A percentile compares a stretch with the other conserved stretches of the same genome.
phyloP scores from a whole-genome alignment of 2,113 vertebrate genomes.

The Pleuronectes platessa region DNA sequence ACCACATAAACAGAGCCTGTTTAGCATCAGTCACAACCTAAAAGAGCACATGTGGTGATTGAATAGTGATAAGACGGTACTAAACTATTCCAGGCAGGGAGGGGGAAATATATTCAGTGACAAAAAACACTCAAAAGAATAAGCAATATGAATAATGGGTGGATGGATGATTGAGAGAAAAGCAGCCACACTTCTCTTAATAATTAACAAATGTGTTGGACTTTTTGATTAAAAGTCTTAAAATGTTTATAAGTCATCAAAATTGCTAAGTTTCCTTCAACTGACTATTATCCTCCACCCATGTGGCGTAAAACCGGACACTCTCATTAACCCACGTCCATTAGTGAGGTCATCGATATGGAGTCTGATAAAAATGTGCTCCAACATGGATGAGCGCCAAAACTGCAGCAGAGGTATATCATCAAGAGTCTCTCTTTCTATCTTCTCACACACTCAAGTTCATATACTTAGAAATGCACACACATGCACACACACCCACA shows the following conservation, averaged over 20 bases:
- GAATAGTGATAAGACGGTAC: conserved; percentile 4
- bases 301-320: no score
- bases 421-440: conserved; percentile 34
- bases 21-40: conserved; percentile 20
- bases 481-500: conserved; percentile 23
- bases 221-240: no score
- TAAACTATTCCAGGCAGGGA: conserved; percentile 23
- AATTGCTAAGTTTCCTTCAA: no score
- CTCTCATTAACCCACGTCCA: no score
- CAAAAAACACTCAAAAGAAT: not conserved
- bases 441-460: conserved; percentile 5
- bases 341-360: no score
- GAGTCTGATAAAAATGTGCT: no score
- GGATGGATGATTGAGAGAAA: no score
- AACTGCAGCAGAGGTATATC: conserved; percentile 47
- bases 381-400: conserved; percentile 52
- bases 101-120: not conserved
- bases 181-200: no score
- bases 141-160: no score
- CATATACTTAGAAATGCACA: conserved; percentile 18
- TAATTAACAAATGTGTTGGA: no score
- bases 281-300: no score
- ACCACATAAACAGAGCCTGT: conserved; percentile 21
- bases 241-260: no score
- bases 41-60: not conserved